phyloP scores from a whole-genome alignment of 2,113 vertebrate species.

The Boulengeromyrus knoepffleri region DNA sequence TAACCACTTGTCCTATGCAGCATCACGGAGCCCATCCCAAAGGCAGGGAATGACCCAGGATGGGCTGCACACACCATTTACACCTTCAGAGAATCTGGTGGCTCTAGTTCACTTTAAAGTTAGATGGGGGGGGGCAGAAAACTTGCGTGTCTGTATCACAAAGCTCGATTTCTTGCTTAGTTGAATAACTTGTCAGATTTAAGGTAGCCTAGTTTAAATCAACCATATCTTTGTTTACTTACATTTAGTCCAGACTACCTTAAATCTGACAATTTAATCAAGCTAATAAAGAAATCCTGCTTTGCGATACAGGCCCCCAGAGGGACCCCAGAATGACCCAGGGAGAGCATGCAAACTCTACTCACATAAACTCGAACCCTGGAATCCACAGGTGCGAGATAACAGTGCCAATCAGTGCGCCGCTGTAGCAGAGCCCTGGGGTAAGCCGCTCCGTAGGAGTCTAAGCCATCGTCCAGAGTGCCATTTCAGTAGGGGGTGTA shows the following conservation, averaged over 20 bases:
- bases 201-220: background rate
- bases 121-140: background rate
- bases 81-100: background rate
- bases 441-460: background rate
- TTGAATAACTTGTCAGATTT: background rate
- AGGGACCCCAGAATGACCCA: background rate
- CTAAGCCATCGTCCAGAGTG: background rate
- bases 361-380: no score
- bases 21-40: background rate
- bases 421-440: background rate
- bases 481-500: background rate
- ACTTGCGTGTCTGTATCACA: background rate
- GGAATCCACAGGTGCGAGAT: no score
- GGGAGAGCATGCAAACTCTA: background rate
- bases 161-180: background rate
- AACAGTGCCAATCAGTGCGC: background rate
- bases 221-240: background rate
- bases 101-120: background rate
- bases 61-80: background rate
- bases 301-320: background rate
- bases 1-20: background rate
- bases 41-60: background rate
- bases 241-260: background rate
- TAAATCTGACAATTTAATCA: background rate
- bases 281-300: background rate